Conservation (phyloP, 64 coral and sea anemone species). For the Montipora foliosa region DNA sequence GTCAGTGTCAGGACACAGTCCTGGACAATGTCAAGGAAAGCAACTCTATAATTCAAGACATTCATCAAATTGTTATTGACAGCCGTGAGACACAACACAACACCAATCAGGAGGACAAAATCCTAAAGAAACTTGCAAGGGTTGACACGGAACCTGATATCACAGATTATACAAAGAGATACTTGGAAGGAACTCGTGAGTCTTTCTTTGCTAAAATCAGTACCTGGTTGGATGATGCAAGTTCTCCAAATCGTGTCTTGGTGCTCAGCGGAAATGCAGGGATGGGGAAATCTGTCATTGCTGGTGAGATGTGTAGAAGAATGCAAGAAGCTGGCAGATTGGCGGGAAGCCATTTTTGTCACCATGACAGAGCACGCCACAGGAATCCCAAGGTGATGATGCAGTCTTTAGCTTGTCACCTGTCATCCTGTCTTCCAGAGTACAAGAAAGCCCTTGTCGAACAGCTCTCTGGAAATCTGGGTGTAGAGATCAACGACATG, state of each 20-base stretch:
- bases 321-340: constrained; percentile 31
- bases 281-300: constrained; percentile 49
- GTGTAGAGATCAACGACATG: constrained; percentile 7
- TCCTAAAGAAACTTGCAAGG: neutral
- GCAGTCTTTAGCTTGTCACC: constrained; percentile 49
- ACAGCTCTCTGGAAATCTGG: constrained; percentile 44
- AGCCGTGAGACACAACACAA: accelerated
- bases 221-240: neutral
- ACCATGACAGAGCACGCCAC: constrained; percentile 40
- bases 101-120: neutral
- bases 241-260: constrained; percentile 1
- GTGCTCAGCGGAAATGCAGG: constrained; percentile 51
- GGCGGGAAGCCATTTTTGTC: constrained; percentile 53
- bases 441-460: constrained; percentile 24
- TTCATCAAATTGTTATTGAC: no score
- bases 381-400: constrained; percentile 52
- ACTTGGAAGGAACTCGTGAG: neutral
- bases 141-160: neutral
- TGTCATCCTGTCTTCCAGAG: constrained; percentile 32
- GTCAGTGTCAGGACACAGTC: no score
- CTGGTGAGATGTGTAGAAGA: constrained; percentile 28
- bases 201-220: neutral
- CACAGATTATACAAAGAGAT: neutral
- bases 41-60: no score
- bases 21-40: no score